Evolutionary conservation across 2,888 invertebrate genomes (phyloP), one percentile per base, ranked within the genome.

Genomic region (Crepidodera aurea): DNA sequence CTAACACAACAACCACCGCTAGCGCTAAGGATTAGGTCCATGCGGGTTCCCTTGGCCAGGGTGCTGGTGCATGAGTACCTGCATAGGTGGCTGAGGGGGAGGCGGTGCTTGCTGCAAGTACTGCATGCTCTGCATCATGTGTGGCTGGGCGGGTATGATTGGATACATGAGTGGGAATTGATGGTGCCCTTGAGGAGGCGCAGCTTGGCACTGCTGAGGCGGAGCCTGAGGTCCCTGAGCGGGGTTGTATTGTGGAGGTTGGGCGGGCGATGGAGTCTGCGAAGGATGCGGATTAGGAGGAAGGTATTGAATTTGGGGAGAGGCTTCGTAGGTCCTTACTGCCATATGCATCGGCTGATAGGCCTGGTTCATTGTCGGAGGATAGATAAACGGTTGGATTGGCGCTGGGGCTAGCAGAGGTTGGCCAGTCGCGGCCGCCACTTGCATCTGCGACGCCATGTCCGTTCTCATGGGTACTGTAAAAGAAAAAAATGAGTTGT

Each of bases 371-470:
- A 79, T 74, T 16, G 75, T 74, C 8, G 79, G 79, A 51, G 77
- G 78, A 51, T 80, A 80, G 27, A 80, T 77, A 65, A 79, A 79
- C 51, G 85, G 90, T 76, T 88, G 90, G 77, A 93, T 83, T 8
- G 93, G 91, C 15, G 90, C 91, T 16, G 93, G 90, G 37, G 94
- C 91, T 73, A 94, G 81, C 61, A 95, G 83, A 2, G 94, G 94
- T 79, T 93, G 94, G 0, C 94, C 94, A 34, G 93, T 92, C 64
- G 88, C 88, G 15, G 86, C 90, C 18, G 90, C 90, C 65, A 93
- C 92, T 77, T 93, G 93, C 86, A 94, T 91, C 75, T 91, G 89
- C 13, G 89, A 87, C 51, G 88, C 83, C 76, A 87, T 82, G 70
- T 87, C 87, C 51, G 85, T 83, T 18, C 82, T 74, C 68, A 82